Evolutionary conservation across 2,888 invertebrate species (phyloP).

Genomic region (Andrena bicolor): DNA sequence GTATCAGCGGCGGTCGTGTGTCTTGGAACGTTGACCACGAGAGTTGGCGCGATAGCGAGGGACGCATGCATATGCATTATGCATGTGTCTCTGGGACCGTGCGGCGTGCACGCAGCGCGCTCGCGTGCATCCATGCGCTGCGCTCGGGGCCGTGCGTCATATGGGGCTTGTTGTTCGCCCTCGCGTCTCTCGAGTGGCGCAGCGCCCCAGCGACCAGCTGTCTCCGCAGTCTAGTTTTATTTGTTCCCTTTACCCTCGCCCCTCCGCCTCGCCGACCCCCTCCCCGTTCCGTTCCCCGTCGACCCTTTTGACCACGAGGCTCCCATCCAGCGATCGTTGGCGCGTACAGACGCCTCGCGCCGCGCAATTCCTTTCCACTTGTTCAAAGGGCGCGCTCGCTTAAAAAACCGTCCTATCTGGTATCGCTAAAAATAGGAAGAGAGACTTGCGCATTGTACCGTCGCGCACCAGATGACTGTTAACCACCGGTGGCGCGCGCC

Average conservation of each 20-base stretch:
- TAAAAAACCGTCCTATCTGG: constrained; percentile 35
- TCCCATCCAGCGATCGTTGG: constrained; percentile 43
- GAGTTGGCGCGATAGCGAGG: constrained; percentile 1
- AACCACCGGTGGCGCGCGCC: constrained; percentile 2
- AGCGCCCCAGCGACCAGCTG: constrained; percentile 66
- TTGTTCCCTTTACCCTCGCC: constrained; percentile 50
- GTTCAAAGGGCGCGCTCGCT: constrained; percentile 45
- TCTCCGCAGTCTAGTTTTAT: constrained; percentile 69
- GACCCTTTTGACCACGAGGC: constrained; percentile 3
- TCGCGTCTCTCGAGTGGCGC: constrained; percentile 27
- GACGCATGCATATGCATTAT: background rate
- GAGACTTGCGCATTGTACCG: background rate
- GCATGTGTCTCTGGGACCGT: background rate
- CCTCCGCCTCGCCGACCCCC: constrained; percentile 17
- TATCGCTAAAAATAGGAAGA: constrained; percentile 46
- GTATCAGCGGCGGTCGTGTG: no score
- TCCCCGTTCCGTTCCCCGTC: constrained; percentile 6
- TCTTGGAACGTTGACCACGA: no score
- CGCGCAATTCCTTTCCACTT: constrained; percentile 35
- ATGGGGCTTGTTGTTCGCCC: constrained; percentile 62
- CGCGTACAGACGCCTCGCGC: background rate
- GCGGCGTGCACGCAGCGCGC: constrained; percentile 4
- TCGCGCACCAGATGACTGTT: constrained; percentile 8
- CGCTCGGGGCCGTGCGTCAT: constrained; percentile 60
- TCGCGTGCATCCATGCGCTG: constrained; percentile 22